phyloP scores from a whole-genome alignment of 2,113 vertebrate species.

The Ardeotis arabs region DNA sequence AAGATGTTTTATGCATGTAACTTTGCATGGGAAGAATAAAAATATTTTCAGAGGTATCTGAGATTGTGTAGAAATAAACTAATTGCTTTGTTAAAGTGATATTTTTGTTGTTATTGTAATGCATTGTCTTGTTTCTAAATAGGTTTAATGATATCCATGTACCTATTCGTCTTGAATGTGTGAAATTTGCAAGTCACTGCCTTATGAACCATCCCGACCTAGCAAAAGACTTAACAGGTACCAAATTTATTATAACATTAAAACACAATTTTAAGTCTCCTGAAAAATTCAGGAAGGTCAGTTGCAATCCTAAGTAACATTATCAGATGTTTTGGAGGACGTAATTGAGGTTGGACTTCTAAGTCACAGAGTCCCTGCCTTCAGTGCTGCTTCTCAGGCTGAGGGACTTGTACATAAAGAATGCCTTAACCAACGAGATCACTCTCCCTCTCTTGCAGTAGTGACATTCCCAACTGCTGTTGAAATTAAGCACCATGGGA shows the following conservation, averaged over 20 bases:
- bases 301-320: neutral
- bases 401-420: neutral
- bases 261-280: neutral
- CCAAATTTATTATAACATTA: neutral
- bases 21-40: neutral
- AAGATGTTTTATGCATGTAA: neutral
- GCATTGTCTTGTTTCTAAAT: slow-evolving; percentile 19
- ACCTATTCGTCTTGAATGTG: slow-evolving; percentile 96
- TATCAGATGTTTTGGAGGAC: neutral
- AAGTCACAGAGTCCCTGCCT: neutral
- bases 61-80: neutral
- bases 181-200: slow-evolving; percentile 98
- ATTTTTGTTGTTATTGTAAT: slow-evolving; percentile 37
- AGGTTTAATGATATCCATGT: slow-evolving; percentile 99
- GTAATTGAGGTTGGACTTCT: neutral
- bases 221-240: slow-evolving; percentile 97
- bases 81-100: neutral
- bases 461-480: neutral
- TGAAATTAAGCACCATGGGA: neutral
- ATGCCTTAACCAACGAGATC: neutral
- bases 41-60: neutral
- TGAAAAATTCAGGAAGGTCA: neutral
- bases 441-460: neutral
- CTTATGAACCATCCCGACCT: slow-evolving; percentile 98
- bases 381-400: neutral